phyloP scores from a whole-genome alignment of 2,797 vertebrate species.

The Echeneis naucrates region DNA sequence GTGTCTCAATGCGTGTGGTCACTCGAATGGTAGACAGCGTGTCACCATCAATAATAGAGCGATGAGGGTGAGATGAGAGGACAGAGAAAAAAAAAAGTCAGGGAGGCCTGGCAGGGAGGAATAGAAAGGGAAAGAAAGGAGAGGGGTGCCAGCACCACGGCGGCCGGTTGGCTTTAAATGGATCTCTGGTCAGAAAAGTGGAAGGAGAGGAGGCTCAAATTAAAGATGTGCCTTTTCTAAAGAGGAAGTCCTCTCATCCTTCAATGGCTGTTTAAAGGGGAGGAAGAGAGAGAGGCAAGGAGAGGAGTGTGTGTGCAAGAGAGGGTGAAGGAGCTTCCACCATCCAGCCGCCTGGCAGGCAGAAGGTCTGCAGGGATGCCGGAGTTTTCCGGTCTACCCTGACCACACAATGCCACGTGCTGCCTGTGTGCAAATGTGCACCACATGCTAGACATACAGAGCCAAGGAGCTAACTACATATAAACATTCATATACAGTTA shows the following conservation, averaged over 20 bases:
- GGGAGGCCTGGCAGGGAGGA: slow-evolving; percentile 73
- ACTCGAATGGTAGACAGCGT: slow-evolving; percentile 75
- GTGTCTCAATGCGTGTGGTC: slow-evolving; percentile 67
- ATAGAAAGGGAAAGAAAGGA: slow-evolving; percentile 70
- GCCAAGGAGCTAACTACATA: slow-evolving; percentile 18
- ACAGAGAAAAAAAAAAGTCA: slow-evolving; percentile 71
- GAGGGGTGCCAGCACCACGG: slow-evolving; percentile 72
- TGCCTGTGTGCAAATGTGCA: slow-evolving; percentile 13
- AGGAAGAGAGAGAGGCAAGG: slow-evolving; percentile 59
- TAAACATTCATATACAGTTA: slow-evolving; percentile 23
- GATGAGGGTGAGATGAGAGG: slow-evolving; percentile 81
- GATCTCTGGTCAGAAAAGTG: slow-evolving; percentile 85
- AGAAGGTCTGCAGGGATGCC: slow-evolving; percentile 70
- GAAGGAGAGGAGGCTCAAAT: slow-evolving; percentile 86
- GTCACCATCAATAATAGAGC: slow-evolving; percentile 84
- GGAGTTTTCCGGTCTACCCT: slow-evolving; percentile 64
- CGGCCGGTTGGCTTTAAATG: slow-evolving; percentile 80
- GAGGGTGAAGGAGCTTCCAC: slow-evolving; percentile 77
- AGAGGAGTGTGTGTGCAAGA: slow-evolving; percentile 62
- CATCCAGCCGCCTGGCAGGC: slow-evolving; percentile 75
- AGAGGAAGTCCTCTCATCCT: slow-evolving; percentile 85
- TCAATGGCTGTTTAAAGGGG: slow-evolving; percentile 76
- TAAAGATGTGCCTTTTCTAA: slow-evolving; percentile 84
- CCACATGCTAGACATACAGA: slow-evolving; percentile 35
- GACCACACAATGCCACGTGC: slow-evolving; percentile 75